Evolutionary conservation across 1,140 invertebrate genomes (phyloP).

Genomic region (Neocloeon triangulifer): DNA sequence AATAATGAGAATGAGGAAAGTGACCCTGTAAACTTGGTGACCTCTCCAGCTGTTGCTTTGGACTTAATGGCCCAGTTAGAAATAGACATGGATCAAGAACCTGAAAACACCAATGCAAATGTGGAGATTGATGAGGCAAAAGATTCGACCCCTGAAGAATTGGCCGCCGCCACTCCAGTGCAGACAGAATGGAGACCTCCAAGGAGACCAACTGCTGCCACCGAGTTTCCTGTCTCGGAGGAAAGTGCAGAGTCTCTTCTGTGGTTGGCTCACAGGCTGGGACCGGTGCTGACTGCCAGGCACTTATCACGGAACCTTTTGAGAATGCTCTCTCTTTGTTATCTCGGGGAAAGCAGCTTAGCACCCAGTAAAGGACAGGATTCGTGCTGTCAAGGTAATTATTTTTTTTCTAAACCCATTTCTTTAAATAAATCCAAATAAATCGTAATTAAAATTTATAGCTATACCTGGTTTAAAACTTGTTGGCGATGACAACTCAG

Average conservation of each 20-base stretch:
- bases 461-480: slow-evolving; percentile 14
- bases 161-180: slow-evolving; percentile 12
- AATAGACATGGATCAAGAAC: slow-evolving; percentile 16
- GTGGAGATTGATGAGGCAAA: slow-evolving; percentile 11
- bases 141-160: slow-evolving; percentile 11
- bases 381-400: slow-evolving; percentile 1
- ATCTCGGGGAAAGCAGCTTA: slow-evolving; percentile 65
- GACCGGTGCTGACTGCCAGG: slow-evolving; percentile 77
- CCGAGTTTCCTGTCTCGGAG: slow-evolving; percentile 50
- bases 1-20: slow-evolving; percentile 27
- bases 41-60: too few relatives aligned
- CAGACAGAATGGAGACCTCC: slow-evolving; percentile 20
- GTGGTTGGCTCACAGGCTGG: slow-evolving; percentile 82
- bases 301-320: slow-evolving; percentile 78
- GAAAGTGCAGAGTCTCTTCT: slow-evolving; percentile 77
- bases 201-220: slow-evolving; percentile 16
- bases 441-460: too few relatives aligned
- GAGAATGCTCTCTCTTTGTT: slow-evolving; percentile 83
- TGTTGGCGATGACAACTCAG: slow-evolving; percentile 58
- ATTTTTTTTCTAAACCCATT: too few relatives aligned
- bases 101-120: slow-evolving; percentile 9
- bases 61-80: too few relatives aligned
- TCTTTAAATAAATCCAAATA: too few relatives aligned
- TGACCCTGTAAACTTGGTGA: too few relatives aligned
- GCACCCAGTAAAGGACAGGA: slow-evolving; percentile 13